Conservation (phyloP, 2,888 invertebrate genomes). For the Stegophylla sp. region DNA sequence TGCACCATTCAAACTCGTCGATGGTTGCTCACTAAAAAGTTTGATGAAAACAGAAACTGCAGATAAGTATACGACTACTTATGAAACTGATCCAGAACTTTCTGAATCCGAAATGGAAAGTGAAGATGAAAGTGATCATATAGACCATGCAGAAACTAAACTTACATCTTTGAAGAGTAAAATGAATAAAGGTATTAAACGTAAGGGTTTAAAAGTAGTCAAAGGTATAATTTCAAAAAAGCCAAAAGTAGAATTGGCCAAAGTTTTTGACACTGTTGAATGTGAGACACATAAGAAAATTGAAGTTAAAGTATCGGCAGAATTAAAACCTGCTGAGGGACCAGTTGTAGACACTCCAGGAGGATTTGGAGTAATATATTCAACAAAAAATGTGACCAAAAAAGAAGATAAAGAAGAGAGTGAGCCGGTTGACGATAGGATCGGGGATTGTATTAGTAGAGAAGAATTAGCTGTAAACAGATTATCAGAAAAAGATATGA, state of each 20-base stretch:
- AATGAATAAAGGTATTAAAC: constrained; percentile 65
- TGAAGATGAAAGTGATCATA: constrained; percentile 46
- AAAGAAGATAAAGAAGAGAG: constrained; percentile 62
- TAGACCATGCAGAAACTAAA: constrained; percentile 60
- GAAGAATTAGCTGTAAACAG: constrained; percentile 74
- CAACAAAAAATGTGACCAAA: constrained; percentile 60
- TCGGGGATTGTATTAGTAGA: constrained; percentile 68
- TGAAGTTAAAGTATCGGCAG: constrained; percentile 66
- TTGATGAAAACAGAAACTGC: constrained; percentile 26
- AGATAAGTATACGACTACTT: constrained; percentile 41
- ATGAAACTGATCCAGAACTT: constrained; percentile 56
- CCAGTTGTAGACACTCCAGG: constrained; percentile 58
- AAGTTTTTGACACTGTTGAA: constrained; percentile 69
- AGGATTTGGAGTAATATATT: constrained; percentile 64
- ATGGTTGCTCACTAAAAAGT: background rate
- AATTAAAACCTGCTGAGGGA: constrained; percentile 51
- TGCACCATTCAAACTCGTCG: constrained; percentile 76
- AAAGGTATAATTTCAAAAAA: constrained; percentile 60
- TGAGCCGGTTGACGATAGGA: constrained; percentile 61
- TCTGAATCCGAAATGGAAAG: constrained; percentile 61
- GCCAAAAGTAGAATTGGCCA: constrained; percentile 66
- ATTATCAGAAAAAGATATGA: constrained; percentile 71
- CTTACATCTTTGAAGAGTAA: constrained; percentile 65
- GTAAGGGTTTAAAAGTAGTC: constrained; percentile 67
- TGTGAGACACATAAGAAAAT: constrained; percentile 67